Evolutionary conservation across 2,113 vertebrate genomes (phyloP).

Genomic region (Collichthys lucidus): DNA sequence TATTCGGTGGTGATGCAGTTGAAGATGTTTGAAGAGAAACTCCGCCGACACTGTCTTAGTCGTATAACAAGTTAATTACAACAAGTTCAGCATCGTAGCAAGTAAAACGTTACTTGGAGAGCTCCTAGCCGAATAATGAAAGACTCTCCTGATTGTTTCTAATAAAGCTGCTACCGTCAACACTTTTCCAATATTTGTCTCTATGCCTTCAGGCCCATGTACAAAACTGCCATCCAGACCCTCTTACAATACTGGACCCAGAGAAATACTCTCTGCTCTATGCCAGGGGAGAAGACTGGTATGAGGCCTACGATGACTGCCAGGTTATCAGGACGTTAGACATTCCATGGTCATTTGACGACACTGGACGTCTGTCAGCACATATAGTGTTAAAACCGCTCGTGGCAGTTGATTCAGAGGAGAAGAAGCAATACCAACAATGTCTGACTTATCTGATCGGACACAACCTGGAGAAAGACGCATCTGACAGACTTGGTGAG

Average conservation of each 20-base stretch:
- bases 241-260: slow-evolving; percentile 78
- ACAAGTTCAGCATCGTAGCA: too few relatives aligned
- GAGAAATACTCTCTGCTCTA: slow-evolving; percentile 82
- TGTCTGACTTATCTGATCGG: slow-evolving; percentile 78
- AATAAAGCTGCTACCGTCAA: neutral
- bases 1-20: too few relatives aligned
- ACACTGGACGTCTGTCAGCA: slow-evolving; percentile 54
- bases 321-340: slow-evolving; percentile 83
- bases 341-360: slow-evolving; percentile 73
- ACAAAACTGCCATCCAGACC: slow-evolving; percentile 65
- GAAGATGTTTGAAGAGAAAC: too few relatives aligned
- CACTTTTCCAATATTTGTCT: neutral
- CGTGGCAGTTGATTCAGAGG: slow-evolving; percentile 59
- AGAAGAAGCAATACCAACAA: slow-evolving; percentile 58
- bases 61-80: too few relatives aligned
- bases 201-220: slow-evolving; percentile 67
- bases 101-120: too few relatives aligned
- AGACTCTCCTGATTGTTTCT: too few relatives aligned
- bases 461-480: slow-evolving; percentile 74
- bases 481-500: slow-evolving; percentile 77
- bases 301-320: slow-evolving; percentile 84
- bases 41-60: too few relatives aligned
- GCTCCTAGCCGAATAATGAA: too few relatives aligned
- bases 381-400: slow-evolving; percentile 67
- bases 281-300: slow-evolving; percentile 72